Conservation (phyloP, 2,797 vertebrate genomes). For the Poecilia gillii region DNA sequence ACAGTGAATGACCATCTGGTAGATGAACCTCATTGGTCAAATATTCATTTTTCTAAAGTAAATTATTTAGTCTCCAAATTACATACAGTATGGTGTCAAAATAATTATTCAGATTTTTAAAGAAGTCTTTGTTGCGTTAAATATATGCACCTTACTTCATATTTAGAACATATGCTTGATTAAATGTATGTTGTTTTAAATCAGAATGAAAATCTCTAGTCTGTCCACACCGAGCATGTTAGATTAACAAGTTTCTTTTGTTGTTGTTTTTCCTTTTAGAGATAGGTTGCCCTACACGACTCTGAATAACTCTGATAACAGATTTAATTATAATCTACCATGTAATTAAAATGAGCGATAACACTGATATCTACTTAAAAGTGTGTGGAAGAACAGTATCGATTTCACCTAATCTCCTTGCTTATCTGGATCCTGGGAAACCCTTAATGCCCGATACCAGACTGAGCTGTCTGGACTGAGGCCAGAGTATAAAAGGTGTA, state of each 20-base stretch:
- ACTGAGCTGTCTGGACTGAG: conserved; percentile 58
- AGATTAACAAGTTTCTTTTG: conserved; percentile 9
- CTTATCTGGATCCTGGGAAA: conserved; percentile 66
- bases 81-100: neutral
- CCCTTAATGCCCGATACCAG: conserved; percentile 52
- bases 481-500: conserved; percentile 30
- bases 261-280: conserved; percentile 4
- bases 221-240: neutral
- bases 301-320: conserved; percentile 35
- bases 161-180: conserved; percentile 7
- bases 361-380: conserved; percentile 54
- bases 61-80: neutral
- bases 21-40: neutral
- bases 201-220: neutral
- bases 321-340: conserved; percentile 48
- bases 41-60: neutral
- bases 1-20: neutral
- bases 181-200: conserved; percentile 17
- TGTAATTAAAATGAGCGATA: conserved; percentile 55
- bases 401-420: conserved; percentile 64
- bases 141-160: neutral
- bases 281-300: conserved; percentile 17
- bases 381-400: conserved; percentile 48
- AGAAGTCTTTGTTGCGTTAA: neutral
- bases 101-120: neutral